Base-by-base conservation (phyloP, 2,888 invertebrate species). In the Diabrotica balteata region DNA sequence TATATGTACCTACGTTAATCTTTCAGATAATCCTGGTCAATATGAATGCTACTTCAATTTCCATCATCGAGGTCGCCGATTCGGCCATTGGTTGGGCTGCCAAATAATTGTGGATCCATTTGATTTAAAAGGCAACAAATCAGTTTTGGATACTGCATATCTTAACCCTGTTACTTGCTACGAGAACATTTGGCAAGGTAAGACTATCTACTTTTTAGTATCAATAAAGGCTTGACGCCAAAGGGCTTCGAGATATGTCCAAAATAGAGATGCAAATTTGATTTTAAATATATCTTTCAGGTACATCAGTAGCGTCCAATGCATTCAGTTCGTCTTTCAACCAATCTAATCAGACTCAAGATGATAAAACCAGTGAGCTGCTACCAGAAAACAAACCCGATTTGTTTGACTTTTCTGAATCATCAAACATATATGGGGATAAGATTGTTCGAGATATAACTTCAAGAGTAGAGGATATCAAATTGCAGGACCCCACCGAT, bases 1-100 rank as follows among this genome's bases (percentile, higher is more conserved):
- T 17, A 17, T 17, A 17, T 17, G 17, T 32, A 32, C 32, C 5
- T 32, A 32, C 32, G 32, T 32, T 32, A 32, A 32, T 46, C 55
- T 74, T 73, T 50, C 68, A 83, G 83, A 72, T 69, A 77, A 78
- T 51, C 78, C 82, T 46, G 85, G 85, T 8, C 76, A 76, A 44
- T 86, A 85, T 70, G 84, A 85, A 73, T 83, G 83, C 62, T 84
- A 85, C 72, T 86, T 84, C 84, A 82, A 84, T 68, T 85, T 85
- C 72, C 80, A 82, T 69, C 83, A 85, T 68, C 77, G 79, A 47
- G 81, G 81, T 4, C 78, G 79, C n/a, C 80, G 85, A 55, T 85
- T 85, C 71, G 85, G 85, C 0, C 82, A 83, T 44, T 83, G 84
- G 82, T 69, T 85, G 9, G 81, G 83, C 11, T 84, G 83, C 67